Percentiles rank a stretch among this genome's conserved stretches.
These are phyloP conservation scores for Rhizomys pruinosus DNA, from an alignment of 2,113 vertebrate species.

Conservation along the genomic window DNA sequence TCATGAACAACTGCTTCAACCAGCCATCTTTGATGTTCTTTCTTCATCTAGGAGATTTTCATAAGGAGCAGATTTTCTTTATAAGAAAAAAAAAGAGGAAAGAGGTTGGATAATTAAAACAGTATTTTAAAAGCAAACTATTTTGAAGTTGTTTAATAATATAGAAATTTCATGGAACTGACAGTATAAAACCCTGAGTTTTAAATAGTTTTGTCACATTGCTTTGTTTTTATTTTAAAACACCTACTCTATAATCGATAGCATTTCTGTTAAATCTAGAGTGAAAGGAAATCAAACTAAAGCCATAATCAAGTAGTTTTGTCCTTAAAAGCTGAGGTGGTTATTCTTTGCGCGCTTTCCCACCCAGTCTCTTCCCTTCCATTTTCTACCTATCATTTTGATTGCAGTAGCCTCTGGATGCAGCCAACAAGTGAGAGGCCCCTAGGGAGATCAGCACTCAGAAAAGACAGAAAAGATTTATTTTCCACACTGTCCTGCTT, in stretches of 20 bases:
- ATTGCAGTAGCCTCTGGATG: neutral
- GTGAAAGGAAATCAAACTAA: slow-evolving; percentile 39
- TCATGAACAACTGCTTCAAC: neutral
- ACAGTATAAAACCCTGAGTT: neutral
- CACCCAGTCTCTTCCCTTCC: neutral
- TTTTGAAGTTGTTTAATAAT: neutral
- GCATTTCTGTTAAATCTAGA: neutral
- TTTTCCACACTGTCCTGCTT: neutral
- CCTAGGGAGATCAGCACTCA: neutral
- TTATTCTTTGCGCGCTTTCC: neutral
- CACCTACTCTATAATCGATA: neutral
- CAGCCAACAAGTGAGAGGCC: neutral
- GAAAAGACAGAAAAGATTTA: neutral
- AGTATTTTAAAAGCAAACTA: neutral
- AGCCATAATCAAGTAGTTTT: neutral
- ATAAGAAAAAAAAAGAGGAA: neutral
- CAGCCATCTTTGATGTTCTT: neutral
- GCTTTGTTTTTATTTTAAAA: neutral
- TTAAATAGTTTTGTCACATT: neutral
- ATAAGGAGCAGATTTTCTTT: neutral
- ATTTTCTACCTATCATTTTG: neutral
- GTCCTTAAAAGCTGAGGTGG: neutral
- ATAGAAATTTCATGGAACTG: neutral
- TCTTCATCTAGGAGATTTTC: neutral
- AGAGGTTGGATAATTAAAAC: neutral